Conservation (phyloP, 2,113 vertebrate species). For the Coregonus clupeaformis region DNA sequence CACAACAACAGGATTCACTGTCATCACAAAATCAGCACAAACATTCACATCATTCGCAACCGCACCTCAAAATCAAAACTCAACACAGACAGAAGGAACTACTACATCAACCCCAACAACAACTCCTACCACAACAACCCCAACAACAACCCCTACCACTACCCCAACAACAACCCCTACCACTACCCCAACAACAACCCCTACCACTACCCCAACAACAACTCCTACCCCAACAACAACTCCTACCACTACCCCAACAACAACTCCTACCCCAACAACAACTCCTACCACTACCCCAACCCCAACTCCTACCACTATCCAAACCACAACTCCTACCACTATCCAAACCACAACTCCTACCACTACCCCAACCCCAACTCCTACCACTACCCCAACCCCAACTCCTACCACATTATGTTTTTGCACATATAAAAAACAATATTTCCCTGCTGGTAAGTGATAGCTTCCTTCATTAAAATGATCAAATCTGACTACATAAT, state of each 20-base stretch:
- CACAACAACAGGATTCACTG: too few relatives aligned
- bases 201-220: too few relatives aligned
- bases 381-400: background rate
- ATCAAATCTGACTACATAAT: background rate
- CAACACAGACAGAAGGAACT: too few relatives aligned
- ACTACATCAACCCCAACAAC: too few relatives aligned
- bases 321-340: background rate
- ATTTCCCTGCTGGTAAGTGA: conserved; percentile 53
- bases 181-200: too few relatives aligned
- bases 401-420: conserved; percentile 40
- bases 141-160: too few relatives aligned
- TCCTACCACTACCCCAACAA: background rate
- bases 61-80: background rate
- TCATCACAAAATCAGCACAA: too few relatives aligned
- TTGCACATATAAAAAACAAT: conserved; percentile 50
- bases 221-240: background rate
- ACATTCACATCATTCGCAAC: too few relatives aligned
- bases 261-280: background rate
- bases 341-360: background rate
- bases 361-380: background rate
- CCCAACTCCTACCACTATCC: background rate
- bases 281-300: background rate
- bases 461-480: background rate
- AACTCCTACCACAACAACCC: too few relatives aligned
- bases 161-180: too few relatives aligned